These are phyloP conservation scores for Alaudala cheleensis DNA, from an alignment of 2,113 vertebrate genomes.

Conservation along the genomic window DNA sequence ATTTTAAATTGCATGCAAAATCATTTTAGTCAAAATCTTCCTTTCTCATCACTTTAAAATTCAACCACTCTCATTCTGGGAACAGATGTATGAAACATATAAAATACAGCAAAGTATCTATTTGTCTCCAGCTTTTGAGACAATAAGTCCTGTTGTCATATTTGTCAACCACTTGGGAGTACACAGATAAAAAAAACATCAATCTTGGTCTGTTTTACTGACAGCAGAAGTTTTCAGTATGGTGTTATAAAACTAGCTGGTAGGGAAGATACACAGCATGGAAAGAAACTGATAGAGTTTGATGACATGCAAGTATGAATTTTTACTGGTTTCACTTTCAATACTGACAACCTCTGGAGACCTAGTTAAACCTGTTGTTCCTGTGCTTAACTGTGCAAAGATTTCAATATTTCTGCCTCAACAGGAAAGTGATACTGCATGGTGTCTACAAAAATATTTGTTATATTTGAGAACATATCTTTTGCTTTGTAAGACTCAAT, in stretches of 20 bases:
- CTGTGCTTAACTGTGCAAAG: background rate
- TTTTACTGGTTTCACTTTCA: background rate
- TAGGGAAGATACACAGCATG: background rate
- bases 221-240: background rate
- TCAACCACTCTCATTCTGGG: background rate
- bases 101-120: background rate
- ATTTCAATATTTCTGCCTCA: conserved; percentile 7
- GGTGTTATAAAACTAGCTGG: background rate
- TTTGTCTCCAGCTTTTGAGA: background rate
- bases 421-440: background rate
- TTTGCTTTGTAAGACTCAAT: background rate
- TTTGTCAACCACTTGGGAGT: background rate
- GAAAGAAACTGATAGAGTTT: background rate
- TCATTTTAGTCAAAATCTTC: background rate
- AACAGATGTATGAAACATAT: background rate
- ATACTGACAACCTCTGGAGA: background rate
- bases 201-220: background rate
- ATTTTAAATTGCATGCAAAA: background rate
- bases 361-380: background rate
- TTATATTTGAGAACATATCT: background rate
- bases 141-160: background rate
- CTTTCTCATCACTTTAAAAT: background rate
- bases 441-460: background rate
- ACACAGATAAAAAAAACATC: background rate
- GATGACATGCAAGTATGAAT: background rate